These are phyloP conservation scores for Motacilla alba DNA, from an alignment of 2,113 vertebrate species.

Conservation along the genomic window DNA sequence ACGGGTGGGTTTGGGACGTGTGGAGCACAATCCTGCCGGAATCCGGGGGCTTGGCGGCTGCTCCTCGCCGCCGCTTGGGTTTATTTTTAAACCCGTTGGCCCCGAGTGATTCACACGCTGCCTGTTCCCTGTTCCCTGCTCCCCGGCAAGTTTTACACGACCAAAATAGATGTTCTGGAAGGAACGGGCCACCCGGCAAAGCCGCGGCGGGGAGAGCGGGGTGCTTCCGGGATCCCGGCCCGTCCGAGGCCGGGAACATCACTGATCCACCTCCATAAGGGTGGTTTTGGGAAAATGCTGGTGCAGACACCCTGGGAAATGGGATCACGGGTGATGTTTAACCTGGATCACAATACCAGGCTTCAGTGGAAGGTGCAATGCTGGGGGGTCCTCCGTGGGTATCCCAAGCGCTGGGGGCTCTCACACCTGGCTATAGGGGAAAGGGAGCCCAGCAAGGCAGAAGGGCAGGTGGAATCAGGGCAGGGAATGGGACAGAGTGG, in stretches of 20 bases:
- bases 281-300: background rate
- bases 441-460: background rate
- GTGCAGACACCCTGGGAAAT: background rate
- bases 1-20: background rate
- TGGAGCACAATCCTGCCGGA: background rate
- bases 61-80: background rate
- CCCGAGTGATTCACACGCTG: slow-evolving; percentile 50
- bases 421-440: fast-evolving
- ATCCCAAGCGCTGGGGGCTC: background rate
- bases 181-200: background rate
- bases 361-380: background rate
- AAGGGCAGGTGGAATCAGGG: background rate
- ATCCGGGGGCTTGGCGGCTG: background rate
- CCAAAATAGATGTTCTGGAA: slow-evolving; percentile 64
- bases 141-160: background rate
- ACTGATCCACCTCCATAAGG: fast-evolving
- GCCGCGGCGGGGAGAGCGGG: fast-evolving
- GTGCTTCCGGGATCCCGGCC: background rate
- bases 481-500: background rate
- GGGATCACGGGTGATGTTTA: background rate
- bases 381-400: background rate
- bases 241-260: fast-evolving
- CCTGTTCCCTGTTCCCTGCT: slow-evolving; percentile 38
- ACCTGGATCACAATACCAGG: background rate
- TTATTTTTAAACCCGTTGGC: slow-evolving; percentile 60